Evolutionary conservation across 35 echinoderm and acorn worm genomes (phyloP).

Genomic region (Nesometra sesokonis): DNA sequence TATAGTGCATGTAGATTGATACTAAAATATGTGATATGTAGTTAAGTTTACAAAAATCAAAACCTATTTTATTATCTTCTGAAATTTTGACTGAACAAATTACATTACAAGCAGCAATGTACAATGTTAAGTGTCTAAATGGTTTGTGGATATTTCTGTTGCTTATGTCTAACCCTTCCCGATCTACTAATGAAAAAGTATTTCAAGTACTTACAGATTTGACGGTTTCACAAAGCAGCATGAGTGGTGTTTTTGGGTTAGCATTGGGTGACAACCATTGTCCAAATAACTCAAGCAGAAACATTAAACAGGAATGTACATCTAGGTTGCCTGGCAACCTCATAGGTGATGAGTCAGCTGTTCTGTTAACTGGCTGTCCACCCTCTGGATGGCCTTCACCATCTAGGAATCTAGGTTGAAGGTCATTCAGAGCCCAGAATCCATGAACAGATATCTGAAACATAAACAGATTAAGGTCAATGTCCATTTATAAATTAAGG

Average conservation of each 20-base stretch:
- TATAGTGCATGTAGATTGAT: too few relatives aligned
- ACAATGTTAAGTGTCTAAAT: too few relatives aligned
- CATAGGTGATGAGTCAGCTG: constrained; percentile 17
- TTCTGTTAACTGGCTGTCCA: background rate
- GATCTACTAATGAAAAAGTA: background rate
- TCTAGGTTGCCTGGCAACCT: constrained; percentile 57
- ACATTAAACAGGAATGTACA: constrained; percentile 93
- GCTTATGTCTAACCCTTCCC: too few relatives aligned
- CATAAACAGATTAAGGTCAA: background rate
- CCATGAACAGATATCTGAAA: constrained; percentile 85
- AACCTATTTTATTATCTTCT: too few relatives aligned
- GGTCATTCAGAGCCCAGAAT: constrained; percentile 85
- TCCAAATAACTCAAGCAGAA: constrained; percentile 75
- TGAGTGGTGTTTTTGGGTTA: constrained; percentile 70
- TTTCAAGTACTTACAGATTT: constrained; percentile 69
- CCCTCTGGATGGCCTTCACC: constrained; percentile 14
- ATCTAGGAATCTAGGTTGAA: constrained; percentile 67
- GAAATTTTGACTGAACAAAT: too few relatives aligned
- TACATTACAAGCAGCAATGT: too few relatives aligned
- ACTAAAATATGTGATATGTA: too few relatives aligned
- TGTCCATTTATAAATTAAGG: background rate
- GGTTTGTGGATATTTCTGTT: too few relatives aligned
- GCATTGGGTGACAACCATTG: constrained; percentile 69
- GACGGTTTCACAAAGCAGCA: constrained; percentile 95
- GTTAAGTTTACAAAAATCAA: too few relatives aligned